These are phyloP conservation scores for Pteruthius melanotis DNA, from an alignment of 2,113 vertebrate species.

Conservation along the genomic window DNA sequence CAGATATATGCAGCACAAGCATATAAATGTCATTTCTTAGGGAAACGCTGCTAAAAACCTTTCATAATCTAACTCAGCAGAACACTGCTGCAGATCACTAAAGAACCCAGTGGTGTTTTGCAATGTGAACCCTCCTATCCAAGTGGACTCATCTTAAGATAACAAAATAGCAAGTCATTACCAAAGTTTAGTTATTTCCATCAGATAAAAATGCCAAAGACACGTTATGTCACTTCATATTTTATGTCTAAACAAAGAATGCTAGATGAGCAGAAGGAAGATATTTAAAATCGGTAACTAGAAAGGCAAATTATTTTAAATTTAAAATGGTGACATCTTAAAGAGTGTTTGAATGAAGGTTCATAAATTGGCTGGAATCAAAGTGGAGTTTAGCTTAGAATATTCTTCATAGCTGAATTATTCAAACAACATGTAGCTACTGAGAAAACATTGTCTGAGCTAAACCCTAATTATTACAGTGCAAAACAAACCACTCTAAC, in stretches of 20 bases:
- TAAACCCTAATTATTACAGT: background rate
- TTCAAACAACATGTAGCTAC: background rate
- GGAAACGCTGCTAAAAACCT: background rate
- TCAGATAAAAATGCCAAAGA: background rate
- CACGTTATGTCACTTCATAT: background rate
- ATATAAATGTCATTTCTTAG: background rate
- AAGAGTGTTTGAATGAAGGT: conserved; percentile 29
- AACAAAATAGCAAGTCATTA: background rate
- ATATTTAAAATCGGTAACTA: conserved; percentile 33
- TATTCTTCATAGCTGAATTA: conserved; percentile 44
- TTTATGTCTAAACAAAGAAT: conserved; percentile 24
- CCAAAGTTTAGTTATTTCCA: conserved; percentile 18
- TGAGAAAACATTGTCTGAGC: background rate
- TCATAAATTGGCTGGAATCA: conserved; percentile 18
- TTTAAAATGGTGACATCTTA: background rate
- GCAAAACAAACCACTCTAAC: background rate
- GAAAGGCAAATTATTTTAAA: background rate
- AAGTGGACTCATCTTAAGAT: background rate
- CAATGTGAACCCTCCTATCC: background rate
- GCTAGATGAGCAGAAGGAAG: background rate
- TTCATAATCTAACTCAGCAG: background rate
- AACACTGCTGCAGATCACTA: background rate
- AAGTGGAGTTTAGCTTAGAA: background rate
- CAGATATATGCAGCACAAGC: background rate
- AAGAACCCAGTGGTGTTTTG: background rate